These are phyloP conservation scores for Discoglossus pictus DNA, from an alignment of 2,797 vertebrate genomes.

Conservation along the genomic window DNA sequence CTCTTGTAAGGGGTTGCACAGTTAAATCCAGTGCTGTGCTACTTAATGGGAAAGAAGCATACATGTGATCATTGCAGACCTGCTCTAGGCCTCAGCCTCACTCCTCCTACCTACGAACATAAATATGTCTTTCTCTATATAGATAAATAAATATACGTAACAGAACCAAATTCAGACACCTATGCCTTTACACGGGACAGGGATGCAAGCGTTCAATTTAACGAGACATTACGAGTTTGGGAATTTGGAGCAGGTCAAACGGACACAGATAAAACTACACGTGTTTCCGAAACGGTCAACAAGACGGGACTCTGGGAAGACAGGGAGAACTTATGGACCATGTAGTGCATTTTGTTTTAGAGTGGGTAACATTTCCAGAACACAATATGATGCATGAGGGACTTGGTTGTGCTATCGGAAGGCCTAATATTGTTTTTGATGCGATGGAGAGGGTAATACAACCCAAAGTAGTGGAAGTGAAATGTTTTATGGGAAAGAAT, in stretches of 20 bases:
- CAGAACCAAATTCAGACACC: constrained; percentile 42
- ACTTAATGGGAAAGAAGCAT: background rate
- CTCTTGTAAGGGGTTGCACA: too few relatives aligned
- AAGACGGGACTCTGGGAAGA: constrained; percentile 1
- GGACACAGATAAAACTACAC: constrained; percentile 39
- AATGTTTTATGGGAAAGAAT: background rate
- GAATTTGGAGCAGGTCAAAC: background rate
- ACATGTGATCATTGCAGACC: background rate
- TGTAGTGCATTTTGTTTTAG: background rate
- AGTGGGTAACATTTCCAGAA: background rate
- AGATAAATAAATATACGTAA: constrained; percentile 12
- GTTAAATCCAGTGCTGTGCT: too few relatives aligned
- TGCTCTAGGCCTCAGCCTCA: constrained; percentile 41
- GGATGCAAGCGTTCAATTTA: constrained; percentile 45
- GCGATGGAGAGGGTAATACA: background rate
- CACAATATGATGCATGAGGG: background rate
- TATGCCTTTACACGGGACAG: constrained; percentile 39
- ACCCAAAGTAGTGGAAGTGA: background rate
- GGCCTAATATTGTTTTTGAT: constrained; percentile 22
- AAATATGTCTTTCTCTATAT: constrained; percentile 36
- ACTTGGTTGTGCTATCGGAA: constrained; percentile 1
- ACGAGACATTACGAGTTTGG: too few relatives aligned
- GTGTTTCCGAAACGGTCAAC: constrained; percentile 35
- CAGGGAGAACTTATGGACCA: background rate
- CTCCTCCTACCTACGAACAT: constrained; percentile 40